These are phyloP conservation scores for Tetramorium simillimum DNA, from an alignment of 1,140 invertebrate genomes.

Conservation along the genomic window DNA sequence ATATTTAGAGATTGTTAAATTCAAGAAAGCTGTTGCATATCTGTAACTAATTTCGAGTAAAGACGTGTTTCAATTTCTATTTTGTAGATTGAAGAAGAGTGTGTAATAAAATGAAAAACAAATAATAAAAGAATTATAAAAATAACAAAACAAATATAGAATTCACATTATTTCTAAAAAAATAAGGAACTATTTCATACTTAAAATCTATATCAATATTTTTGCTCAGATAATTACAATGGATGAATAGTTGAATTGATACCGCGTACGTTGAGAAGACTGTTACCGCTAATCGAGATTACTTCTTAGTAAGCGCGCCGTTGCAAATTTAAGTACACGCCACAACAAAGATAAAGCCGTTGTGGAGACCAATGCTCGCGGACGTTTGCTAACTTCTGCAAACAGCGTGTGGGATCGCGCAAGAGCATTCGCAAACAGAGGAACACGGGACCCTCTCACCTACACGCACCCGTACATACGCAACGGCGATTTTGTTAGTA, in stretches of 20 bases:
- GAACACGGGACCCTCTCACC: conserved; percentile 8
- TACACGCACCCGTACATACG: neutral
- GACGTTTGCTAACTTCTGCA: conserved; percentile 48
- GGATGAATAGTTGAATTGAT: neutral
- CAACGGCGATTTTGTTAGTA: conserved; percentile 23
- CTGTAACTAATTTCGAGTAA: neutral
- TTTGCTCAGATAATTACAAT: neutral
- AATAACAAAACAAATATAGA: neutral
- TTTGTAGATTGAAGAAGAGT: neutral
- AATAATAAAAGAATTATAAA: neutral
- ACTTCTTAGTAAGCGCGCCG: neutral
- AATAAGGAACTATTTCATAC: neutral
- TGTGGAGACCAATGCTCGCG: conserved; percentile 27
- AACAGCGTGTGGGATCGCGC: conserved; percentile 22
- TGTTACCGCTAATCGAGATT: conserved; percentile 36
- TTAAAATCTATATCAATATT: neutral
- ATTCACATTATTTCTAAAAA: neutral
- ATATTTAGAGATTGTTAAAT: conserved; percentile 8
- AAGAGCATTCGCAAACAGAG: conserved; percentile 53
- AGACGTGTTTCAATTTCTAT: neutral
- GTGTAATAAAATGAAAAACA: neutral
- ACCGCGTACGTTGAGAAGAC: neutral
- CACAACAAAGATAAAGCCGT: conserved; percentile 46
- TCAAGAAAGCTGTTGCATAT: neutral
- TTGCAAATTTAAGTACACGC: conserved; percentile 60